Conservation (phyloP, 1,140 invertebrate genomes). For the Eufriesea mexicana region DNA sequence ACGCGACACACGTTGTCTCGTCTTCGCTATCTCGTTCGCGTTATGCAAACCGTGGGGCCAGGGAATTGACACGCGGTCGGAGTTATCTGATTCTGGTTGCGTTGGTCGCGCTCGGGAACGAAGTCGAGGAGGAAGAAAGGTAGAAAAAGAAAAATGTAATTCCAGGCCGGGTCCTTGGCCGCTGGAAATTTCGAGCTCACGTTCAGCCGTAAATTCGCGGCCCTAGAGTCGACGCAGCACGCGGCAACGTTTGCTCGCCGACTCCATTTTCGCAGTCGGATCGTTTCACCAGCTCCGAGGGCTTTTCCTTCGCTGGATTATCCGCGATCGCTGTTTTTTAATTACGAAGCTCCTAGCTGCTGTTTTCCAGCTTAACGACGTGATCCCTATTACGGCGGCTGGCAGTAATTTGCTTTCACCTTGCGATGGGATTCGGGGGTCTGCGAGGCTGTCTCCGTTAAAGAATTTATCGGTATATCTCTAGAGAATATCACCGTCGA, state of each 20-base stretch:
- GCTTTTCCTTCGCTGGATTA: neutral
- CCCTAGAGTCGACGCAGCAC: neutral
- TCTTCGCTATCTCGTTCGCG: conserved; percentile 34
- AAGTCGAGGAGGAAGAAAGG: neutral
- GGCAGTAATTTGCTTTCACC: neutral
- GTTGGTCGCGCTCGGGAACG: no score
- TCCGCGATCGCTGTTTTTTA: neutral
- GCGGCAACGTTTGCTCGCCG: neutral
- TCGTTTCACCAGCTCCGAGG: neutral
- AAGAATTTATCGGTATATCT: neutral
- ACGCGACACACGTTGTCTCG: conserved; percentile 29
- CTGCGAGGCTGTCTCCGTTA: no score
- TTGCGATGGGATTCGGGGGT: neutral
- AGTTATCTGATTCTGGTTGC: neutral
- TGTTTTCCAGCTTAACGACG: neutral
- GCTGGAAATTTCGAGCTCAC: neutral
- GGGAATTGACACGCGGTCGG: conserved; percentile 43
- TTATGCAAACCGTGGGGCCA: conserved; percentile 54
- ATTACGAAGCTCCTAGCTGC: neutral
- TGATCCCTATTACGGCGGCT: neutral
- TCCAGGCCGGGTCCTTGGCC: neutral
- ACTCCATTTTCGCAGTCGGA: neutral
- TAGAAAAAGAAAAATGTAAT: neutral
- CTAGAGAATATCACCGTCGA: no score
- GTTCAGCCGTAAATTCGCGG: neutral